Evolutionary conservation across 1,140 invertebrate species (phyloP), one percentile per base, ranked within the genome.

Genomic region (Drosophila aff.): DNA sequence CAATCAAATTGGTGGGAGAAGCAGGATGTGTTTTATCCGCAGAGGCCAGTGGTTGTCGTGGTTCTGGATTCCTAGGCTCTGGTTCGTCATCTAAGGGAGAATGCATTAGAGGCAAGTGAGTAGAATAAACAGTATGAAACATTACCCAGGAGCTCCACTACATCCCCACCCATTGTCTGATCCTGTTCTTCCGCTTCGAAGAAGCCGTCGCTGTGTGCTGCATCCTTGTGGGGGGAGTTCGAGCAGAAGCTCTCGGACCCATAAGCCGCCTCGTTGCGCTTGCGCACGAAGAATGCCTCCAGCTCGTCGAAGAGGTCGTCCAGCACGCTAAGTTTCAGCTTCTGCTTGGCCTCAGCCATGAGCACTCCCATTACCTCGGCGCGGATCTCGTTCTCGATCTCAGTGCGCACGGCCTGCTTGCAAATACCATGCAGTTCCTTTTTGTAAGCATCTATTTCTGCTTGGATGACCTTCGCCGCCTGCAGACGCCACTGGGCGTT

Each of bases 321-420:
- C 9, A 90, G 33, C 8, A 90, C 68, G 15, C 43, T 67, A 0
- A 90, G 26, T 0, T 73, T 86, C 18, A 69, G 50, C 38, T 90
- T 60, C 18, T 72, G 72, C 26, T 36, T 69, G 0, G 76, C 67
- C 38, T 90, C 63, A 2, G 47, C 36, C 10, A 82, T 21, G 0
- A 90, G 11, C 0, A 66, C 9, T 9, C 26, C 43, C 18, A 76
- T 72, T 33, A 79, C 38, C 31, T 90, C 85, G 3, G 16, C 28
- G 0, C 85, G 81, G 9, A 90, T 62, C 36, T 90, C 52, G n/a
- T 62, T 72, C n/a, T 90, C 81, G 26, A 90, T 85, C 36, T 90
- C 85, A 8, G 74, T 44, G 5, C 85, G 85, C 9, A 90, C 64
- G 21, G 81, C 40, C 13, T 85, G 75, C 44, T 76, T 82, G 62